Evolutionary conservation across 2,797 vertebrate genomes (phyloP).

Genomic region (Pseudochirops cupreus): DNA sequence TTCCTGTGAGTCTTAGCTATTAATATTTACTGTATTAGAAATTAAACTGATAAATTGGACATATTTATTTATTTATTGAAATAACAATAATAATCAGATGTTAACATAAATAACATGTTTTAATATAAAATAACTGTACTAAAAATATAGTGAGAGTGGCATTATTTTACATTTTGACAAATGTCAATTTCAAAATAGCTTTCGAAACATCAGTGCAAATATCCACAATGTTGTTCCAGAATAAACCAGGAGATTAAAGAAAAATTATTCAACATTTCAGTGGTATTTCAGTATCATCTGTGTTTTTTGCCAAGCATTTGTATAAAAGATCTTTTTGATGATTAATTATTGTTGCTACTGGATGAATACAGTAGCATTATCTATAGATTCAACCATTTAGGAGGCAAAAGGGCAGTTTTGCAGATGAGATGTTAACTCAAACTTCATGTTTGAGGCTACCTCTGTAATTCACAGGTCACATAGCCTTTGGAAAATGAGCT

Average conservation of each 20-base stretch:
- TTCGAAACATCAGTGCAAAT: neutral
- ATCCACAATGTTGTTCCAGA: neutral
- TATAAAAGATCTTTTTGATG: neutral
- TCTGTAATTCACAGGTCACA: neutral
- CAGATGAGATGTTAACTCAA: neutral
- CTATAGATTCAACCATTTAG: neutral
- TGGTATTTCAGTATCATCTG: neutral
- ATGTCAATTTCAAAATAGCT: neutral
- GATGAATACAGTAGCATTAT: neutral
- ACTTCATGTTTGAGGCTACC: neutral
- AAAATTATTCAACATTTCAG: neutral
- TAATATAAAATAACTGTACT: neutral
- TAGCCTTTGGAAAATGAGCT: neutral
- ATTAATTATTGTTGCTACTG: neutral
- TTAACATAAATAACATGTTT: neutral
- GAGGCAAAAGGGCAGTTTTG: neutral
- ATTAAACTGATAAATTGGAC: neutral
- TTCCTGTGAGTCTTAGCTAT: neutral
- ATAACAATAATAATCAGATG: neutral
- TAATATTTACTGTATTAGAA: neutral
- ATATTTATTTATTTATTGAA: neutral
- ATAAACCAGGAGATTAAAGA: neutral
- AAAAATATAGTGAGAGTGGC: neutral
- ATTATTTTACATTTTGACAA: neutral
- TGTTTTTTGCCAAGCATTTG: neutral